A percentile compares a stretch with the other conserved stretches of the same genome.
These are phyloP conservation scores for Hipposideros armiger DNA, from an alignment of 2,113 vertebrate species.

Conservation along the genomic window DNA sequence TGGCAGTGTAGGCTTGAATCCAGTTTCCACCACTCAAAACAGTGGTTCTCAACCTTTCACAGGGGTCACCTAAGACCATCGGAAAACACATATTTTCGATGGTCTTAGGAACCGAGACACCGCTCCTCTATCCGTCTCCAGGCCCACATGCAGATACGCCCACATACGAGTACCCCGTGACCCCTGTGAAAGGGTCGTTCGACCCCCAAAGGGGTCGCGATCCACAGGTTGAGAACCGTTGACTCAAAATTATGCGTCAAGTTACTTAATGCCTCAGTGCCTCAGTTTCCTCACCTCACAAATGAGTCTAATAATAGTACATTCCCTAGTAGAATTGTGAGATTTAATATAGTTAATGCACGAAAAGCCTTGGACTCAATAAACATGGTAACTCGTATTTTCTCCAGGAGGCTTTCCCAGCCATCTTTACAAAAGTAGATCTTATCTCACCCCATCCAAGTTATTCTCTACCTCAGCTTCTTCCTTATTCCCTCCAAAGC, in stretches of 20 bases:
- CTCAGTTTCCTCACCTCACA: background rate
- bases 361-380: too few relatives aligned
- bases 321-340: background rate
- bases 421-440: background rate
- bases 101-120: too few relatives aligned
- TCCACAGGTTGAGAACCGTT: too few relatives aligned
- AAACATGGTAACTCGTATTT: background rate
- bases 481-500: background rate
- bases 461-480: background rate
- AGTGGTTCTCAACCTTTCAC: too few relatives aligned
- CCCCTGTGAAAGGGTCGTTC: too few relatives aligned
- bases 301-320: background rate
- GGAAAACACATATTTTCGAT: too few relatives aligned
- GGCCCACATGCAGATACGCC: too few relatives aligned
- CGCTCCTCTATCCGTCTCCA: too few relatives aligned
- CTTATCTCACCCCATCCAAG: background rate
- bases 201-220: too few relatives aligned
- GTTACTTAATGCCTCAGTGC: background rate
- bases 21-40: background rate
- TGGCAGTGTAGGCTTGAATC: background rate
- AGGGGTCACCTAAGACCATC: too few relatives aligned
- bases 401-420: background rate
- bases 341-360: background rate
- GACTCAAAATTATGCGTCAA: background rate
- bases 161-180: too few relatives aligned